Conservation (phyloP, 2,113 vertebrate species). For the Bambusicola thoracicus region DNA sequence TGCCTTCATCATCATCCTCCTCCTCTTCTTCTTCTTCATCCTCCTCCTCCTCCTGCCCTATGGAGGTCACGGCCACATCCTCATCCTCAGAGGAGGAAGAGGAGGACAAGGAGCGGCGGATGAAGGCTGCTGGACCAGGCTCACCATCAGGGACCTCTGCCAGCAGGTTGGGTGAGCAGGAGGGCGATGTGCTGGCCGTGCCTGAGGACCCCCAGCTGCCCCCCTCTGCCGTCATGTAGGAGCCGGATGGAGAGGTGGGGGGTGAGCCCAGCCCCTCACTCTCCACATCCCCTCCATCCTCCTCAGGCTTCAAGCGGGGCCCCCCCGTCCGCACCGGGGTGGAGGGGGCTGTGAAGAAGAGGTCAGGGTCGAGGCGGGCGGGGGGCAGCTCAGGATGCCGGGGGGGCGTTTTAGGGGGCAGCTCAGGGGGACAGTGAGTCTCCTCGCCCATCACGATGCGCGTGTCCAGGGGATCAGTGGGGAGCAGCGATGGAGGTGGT, state of each 20-base stretch:
- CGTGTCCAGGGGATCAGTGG: conserved; percentile 78
- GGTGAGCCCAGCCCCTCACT: conserved; percentile 84
- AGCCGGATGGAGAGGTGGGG: conserved; percentile 91
- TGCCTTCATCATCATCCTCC: not conserved
- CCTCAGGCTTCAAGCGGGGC: conserved; percentile 76
- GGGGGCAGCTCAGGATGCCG: not conserved
- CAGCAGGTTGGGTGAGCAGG: conserved; percentile 84
- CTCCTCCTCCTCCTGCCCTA: conserved; percentile 25
- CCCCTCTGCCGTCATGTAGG: conserved; percentile 94
- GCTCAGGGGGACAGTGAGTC: conserved; percentile 48
- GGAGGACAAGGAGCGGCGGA: not conserved
- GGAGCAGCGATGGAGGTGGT: not conserved
- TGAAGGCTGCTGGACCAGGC: not conserved
- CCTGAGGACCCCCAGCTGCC: conserved; percentile 77
- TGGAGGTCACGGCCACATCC: not conserved
- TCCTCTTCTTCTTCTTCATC: conserved; percentile 7
- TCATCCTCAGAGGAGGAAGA: not conserved
- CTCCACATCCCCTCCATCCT: conserved; percentile 78
- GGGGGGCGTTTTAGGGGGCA: conserved; percentile 58
- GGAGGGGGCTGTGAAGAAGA: conserved; percentile 92
- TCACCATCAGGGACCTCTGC: conserved; percentile 53
- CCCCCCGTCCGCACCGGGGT: conserved; percentile 85
- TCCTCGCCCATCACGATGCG: conserved; percentile 94
- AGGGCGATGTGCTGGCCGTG: conserved; percentile 88
- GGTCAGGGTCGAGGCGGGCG: conserved; percentile 82